These are phyloP conservation scores for Ariopsis seemanni DNA, from an alignment of 2,113 vertebrate genomes.

Conservation along the genomic window DNA sequence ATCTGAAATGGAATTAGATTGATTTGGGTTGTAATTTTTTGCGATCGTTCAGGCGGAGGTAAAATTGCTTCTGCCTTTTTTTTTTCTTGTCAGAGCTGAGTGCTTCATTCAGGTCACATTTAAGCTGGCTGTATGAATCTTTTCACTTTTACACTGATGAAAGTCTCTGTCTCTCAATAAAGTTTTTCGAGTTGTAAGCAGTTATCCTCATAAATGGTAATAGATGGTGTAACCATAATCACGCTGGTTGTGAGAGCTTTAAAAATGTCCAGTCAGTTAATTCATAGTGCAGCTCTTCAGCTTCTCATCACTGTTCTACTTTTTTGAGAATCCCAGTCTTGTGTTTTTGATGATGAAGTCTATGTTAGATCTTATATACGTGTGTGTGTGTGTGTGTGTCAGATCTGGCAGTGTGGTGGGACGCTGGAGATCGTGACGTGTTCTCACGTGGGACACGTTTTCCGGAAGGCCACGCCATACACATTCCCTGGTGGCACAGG, in stretches of 20 bases:
- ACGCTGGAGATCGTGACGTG: constrained; percentile 98
- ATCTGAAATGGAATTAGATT: not conserved
- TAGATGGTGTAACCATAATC: not conserved
- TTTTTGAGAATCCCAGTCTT: not conserved
- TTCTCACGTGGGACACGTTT: constrained; percentile 97
- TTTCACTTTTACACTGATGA: not conserved
- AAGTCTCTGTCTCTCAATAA: not conserved
- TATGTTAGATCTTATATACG: not conserved
- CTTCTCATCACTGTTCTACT: not conserved
- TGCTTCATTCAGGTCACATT: not conserved
- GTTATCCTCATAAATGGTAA: not conserved
- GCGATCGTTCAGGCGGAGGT: not conserved
- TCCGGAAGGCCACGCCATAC: constrained; percentile 97
- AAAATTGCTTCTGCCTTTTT: not conserved
- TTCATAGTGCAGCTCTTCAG: not conserved
- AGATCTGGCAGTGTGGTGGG: constrained; percentile 99
- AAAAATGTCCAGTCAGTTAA: not conserved
- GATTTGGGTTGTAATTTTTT: not conserved
- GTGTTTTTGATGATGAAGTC: not conserved
- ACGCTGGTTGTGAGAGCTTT: not conserved
- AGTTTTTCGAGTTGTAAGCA: not conserved
- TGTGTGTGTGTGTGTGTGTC: constrained; percentile 44
- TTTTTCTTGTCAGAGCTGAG: not conserved
- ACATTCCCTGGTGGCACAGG: constrained; percentile 97
- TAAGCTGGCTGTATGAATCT: not conserved